A percentile compares a stretch with the other conserved stretches of the same genome.
Evolutionary conservation across 2,797 vertebrate species (phyloP).

Genomic region (Sebastes taczanowskii): DNA sequence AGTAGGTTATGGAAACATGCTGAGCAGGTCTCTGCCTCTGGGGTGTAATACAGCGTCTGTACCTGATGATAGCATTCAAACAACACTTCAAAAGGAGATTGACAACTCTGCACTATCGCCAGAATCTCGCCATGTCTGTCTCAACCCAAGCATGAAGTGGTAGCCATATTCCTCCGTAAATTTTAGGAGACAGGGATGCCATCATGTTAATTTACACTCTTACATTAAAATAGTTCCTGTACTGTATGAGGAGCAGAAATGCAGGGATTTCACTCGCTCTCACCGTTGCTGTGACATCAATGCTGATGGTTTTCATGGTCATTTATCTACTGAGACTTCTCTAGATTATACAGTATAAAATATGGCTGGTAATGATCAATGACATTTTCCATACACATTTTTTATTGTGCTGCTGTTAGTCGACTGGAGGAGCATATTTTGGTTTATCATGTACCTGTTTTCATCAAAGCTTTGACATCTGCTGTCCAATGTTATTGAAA

Average conservation of each 20-base stretch:
- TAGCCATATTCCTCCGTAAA: too few relatives aligned
- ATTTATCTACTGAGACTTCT: neutral
- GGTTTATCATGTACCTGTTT: neutral
- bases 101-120: neutral
- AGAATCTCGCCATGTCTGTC: too few relatives aligned
- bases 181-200: too few relatives aligned
- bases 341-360: neutral
- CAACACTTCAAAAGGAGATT: conserved; percentile 20
- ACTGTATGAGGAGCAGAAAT: too few relatives aligned
- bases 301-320: neutral
- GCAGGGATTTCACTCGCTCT: too few relatives aligned
- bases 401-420: neutral
- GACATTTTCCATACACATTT: neutral
- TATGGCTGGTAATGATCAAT: neutral
- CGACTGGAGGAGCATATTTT: neutral
- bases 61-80: conserved; percentile 51
- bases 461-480: neutral
- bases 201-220: too few relatives aligned
- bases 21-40: conserved; percentile 36
- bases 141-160: too few relatives aligned
- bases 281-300: neutral
- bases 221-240: too few relatives aligned
- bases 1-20: conserved; percentile 48
- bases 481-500: neutral
- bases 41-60: conserved; percentile 32